Conservation (phyloP, 2,888 invertebrate genomes). For the Synanthedon formicaeformis region DNA sequence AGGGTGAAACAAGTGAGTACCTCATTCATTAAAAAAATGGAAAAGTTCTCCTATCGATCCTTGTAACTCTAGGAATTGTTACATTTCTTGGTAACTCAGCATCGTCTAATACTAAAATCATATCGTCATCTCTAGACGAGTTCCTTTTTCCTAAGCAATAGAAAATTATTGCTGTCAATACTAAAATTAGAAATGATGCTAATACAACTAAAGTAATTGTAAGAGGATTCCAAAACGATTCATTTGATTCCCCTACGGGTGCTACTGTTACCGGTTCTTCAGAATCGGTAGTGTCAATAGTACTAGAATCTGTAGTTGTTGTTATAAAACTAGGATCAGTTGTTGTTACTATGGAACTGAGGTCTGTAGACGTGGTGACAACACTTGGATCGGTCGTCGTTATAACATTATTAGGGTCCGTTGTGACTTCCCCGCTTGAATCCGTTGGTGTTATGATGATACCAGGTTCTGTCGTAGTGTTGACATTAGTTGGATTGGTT, state of each 20-base stretch:
- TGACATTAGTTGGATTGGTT: too few species aligned
- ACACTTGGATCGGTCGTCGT: neutral
- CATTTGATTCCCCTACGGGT: neutral
- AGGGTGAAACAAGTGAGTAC: too few species aligned
- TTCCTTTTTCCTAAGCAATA: constrained; percentile 23
- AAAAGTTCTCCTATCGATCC: constrained; percentile 1
- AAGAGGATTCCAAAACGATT: constrained; percentile 22
- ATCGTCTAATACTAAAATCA: constrained; percentile 5
- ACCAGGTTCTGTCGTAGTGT: too few species aligned
- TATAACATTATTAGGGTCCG: neutral
- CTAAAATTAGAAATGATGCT: constrained; percentile 13
- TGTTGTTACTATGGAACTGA: neutral
- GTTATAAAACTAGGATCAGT: neutral
- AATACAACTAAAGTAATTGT: constrained; percentile 20
- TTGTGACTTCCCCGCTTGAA: neutral
- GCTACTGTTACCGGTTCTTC: neutral
- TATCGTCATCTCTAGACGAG: constrained; percentile 7
- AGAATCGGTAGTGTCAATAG: neutral
- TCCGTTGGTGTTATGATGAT: too few species aligned
- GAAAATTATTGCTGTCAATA: constrained; percentile 13
- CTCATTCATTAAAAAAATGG: too few species aligned
- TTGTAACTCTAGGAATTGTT: constrained; percentile 14
- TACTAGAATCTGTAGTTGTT: neutral
- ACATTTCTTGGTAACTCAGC: constrained; percentile 12
- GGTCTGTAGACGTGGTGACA: neutral